Evolutionary conservation across 2,113 vertebrate genomes (phyloP), one percentile per base, ranked within the genome.

Genomic region (Erinaceus europaeus): DNA sequence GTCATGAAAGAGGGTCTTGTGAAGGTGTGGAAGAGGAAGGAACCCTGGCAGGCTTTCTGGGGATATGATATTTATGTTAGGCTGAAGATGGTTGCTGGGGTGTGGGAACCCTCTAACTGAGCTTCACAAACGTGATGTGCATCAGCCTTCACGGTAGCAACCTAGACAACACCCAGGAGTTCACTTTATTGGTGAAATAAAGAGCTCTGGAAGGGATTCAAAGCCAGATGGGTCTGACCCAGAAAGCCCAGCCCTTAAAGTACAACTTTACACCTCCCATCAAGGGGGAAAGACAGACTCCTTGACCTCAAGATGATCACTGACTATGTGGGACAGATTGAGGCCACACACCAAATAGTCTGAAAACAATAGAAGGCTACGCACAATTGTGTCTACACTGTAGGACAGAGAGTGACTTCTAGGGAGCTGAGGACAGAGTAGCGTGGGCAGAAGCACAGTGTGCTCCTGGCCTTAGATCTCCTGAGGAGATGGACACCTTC

Each of bases 341-440:
- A 62, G 3, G 52, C 64, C 11, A 34, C 68, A 38, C 9, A 25
- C 23, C 52, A 59, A 85, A 40, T 4, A 25, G 65, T 17, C 38
- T 72, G 17, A 18, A 79, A 34, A 73, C 34, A 68, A 57, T 23
- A 67, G 48, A 57, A 84, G 50, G 40, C 59, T 67, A 20, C 8
- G 9, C 2, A n/a, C 86, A 27, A 23, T n/a, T 8, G 40, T 40
- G 42, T 92, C 65, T n/a, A 17, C 7, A n/a, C 38, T 27, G 13
- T 0, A 3, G 89, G 62, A 84, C 44, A 79, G 48, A 64, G 55
- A 88, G 76, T 53, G 85, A 89, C 59, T 55, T 82, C 48, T 61
- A 25, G 9, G 69, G 50, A 44, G 32, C n/a, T 27, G 46, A 13
- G 59, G 46, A 57, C 13, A 84, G 1, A 42, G 52, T 13, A 4